Conservation (phyloP, 2,797 vertebrate genomes). For the Falco berigora region DNA sequence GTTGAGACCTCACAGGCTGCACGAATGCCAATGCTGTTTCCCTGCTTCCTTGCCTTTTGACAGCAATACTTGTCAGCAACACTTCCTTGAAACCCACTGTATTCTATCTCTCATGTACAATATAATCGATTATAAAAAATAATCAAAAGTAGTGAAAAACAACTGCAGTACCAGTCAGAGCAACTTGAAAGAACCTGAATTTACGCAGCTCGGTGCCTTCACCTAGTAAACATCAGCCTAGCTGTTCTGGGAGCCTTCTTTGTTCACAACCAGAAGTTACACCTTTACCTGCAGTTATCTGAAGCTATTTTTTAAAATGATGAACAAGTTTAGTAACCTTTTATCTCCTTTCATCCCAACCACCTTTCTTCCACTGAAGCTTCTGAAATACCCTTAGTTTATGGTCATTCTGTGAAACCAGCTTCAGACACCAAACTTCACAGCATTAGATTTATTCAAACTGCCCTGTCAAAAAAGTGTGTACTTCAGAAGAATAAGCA, state of each 20-base stretch:
- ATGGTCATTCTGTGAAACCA: background rate
- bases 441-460: background rate
- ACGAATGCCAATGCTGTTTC: background rate
- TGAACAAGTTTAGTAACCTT: background rate
- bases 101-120: background rate
- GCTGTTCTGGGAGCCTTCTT: background rate
- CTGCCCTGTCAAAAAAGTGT: background rate
- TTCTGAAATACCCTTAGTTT: background rate
- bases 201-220: background rate
- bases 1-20: background rate
- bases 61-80: background rate
- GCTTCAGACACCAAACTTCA: background rate
- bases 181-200: background rate
- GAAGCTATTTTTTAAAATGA: background rate
- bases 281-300: background rate
- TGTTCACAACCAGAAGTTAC: background rate
- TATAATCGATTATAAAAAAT: background rate
- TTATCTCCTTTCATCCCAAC: background rate
- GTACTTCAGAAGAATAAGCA: background rate
- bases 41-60: background rate
- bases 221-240: background rate
- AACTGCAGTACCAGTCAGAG: background rate
- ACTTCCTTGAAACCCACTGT: background rate
- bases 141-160: background rate
- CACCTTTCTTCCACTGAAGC: background rate